These are phyloP conservation scores for Theretra japonica DNA, from an alignment of 2,888 invertebrate genomes.

Conservation along the genomic window DNA sequence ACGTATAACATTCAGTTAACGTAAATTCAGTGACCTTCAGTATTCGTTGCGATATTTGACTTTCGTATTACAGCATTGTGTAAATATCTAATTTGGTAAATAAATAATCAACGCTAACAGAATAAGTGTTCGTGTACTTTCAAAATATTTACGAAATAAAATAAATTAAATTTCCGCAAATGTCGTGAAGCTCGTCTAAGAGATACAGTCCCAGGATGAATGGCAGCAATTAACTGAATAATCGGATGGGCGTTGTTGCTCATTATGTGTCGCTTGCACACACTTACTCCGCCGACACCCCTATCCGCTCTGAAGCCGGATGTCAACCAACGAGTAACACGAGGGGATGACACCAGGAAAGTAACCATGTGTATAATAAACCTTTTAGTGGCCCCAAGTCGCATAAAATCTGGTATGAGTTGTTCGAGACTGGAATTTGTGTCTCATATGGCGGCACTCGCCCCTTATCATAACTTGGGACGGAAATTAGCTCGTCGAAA, in stretches of 20 bases:
- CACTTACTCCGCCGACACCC: not conserved
- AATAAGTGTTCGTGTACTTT: not conserved
- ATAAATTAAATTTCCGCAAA: not conserved
- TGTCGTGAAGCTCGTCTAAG: not conserved
- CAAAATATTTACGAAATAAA: not conserved
- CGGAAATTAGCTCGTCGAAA: too few relatives aligned
- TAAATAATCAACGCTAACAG: not conserved
- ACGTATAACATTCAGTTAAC: not conserved
- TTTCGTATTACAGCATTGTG: not conserved
- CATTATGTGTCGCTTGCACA: not conserved
- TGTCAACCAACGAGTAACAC: not conserved
- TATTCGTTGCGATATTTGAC: not conserved
- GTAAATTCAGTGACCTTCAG: not conserved
- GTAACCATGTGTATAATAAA: not conserved
- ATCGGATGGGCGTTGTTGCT: not conserved
- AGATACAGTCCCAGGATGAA: too few relatives aligned
- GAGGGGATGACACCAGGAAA: not conserved
- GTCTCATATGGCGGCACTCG: too few relatives aligned
- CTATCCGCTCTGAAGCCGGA: not conserved
- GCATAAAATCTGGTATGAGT: too few relatives aligned
- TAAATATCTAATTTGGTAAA: constrained; percentile 1
- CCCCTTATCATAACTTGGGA: too few relatives aligned
- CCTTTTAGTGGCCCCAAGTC: too few relatives aligned
- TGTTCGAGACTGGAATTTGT: too few relatives aligned
- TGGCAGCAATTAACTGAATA: not conserved